These are phyloP conservation scores for Leucopsar rothschildi DNA, from an alignment of 2,113 vertebrate genomes.

Conservation along the genomic window DNA sequence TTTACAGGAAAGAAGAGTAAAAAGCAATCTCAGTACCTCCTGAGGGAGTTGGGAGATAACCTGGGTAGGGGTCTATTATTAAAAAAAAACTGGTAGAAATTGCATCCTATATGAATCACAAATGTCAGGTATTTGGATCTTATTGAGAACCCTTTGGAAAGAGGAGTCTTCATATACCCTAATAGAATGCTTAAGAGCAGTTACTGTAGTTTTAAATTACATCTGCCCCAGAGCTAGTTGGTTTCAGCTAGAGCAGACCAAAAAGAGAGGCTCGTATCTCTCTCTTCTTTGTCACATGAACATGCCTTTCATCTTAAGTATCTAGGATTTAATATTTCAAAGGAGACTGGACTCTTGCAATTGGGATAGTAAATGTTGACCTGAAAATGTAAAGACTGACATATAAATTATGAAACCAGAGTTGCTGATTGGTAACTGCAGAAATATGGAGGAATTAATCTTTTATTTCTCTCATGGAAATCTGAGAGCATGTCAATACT, in stretches of 20 bases:
- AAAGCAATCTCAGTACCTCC: neutral
- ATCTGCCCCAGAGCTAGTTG: neutral
- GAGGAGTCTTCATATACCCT: neutral
- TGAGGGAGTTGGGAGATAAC: neutral
- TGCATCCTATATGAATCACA: neutral
- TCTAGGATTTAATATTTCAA: neutral
- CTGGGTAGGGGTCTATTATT: neutral
- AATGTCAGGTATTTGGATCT: neutral
- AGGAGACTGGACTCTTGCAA: neutral
- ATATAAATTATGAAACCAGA: neutral
- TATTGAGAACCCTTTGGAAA: neutral
- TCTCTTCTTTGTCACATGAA: neutral
- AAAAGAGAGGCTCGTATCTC: neutral
- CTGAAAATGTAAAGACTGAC: neutral
- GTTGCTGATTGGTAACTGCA: neutral
- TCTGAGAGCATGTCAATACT: neutral
- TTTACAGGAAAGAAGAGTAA: neutral
- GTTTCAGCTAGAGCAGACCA: neutral
- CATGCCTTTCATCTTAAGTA: neutral
- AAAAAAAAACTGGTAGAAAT: neutral
- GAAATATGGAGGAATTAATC: neutral
- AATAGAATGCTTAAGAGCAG: neutral
- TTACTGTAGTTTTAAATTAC: neutral
- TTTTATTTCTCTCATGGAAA: neutral
- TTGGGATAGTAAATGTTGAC: neutral